Percentiles rank a stretch among this genome's conserved stretches.
Conservation (phyloP, 2,113 vertebrate species). For the Ancistrus triradiatus region DNA sequence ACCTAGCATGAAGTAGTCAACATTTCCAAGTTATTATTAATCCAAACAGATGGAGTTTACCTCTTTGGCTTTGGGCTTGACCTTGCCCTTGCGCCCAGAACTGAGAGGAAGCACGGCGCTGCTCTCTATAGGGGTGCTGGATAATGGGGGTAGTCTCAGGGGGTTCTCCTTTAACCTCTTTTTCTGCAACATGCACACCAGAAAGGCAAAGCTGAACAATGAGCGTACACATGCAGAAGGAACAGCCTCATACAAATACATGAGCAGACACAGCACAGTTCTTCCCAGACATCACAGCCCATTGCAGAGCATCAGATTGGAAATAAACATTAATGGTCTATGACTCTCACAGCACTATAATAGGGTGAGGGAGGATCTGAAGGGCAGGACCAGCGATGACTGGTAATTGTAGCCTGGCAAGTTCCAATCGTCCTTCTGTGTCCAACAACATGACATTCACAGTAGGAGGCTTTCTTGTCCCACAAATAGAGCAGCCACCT, state of each 20-base stretch:
- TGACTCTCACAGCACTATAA: conserved; percentile 19
- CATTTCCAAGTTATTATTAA: background rate
- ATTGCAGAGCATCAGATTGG: conserved; percentile 20
- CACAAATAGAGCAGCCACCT: conserved; percentile 57
- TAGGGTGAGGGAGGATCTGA: conserved; percentile 30
- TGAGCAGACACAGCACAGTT: conserved; percentile 2
- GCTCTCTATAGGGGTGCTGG: conserved; percentile 70
- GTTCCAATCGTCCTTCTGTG: conserved; percentile 61
- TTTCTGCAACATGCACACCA: conserved; percentile 67
- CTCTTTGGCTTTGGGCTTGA: conserved; percentile 82
- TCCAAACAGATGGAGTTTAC: conserved; percentile 53
- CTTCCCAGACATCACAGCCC: conserved; percentile 8
- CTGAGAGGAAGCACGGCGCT: conserved; percentile 66
- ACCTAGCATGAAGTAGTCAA: no score
- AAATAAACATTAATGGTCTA: conserved; percentile 34
- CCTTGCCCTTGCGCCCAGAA: conserved; percentile 73
- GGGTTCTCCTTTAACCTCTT: conserved; percentile 83
- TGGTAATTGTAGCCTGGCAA: conserved; percentile 51
- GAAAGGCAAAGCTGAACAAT: conserved; percentile 8
- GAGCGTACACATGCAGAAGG: conserved; percentile 3
- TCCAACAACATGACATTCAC: conserved; percentile 57
- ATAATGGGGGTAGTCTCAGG: conserved; percentile 67
- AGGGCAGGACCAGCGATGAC: conserved; percentile 27
- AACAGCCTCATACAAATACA: conserved; percentile 18
- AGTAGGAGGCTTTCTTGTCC: conserved; percentile 58